phyloP scores from a whole-genome alignment of 2,797 vertebrate species.

The Orientallactaga sibirica region DNA sequence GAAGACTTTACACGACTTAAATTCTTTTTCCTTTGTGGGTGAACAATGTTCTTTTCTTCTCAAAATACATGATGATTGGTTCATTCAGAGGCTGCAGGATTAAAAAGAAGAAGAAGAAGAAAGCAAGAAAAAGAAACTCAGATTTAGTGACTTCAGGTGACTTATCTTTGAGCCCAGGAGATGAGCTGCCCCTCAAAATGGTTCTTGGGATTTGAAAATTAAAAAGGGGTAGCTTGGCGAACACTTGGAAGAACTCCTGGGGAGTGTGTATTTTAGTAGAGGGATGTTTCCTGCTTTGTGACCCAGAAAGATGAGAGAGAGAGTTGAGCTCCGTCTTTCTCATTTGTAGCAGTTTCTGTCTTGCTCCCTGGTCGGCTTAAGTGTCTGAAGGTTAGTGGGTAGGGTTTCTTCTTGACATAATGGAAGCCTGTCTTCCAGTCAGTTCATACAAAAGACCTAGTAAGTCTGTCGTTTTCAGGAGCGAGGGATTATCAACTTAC shows the following conservation, averaged over 20 bases:
- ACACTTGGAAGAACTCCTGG: neutral
- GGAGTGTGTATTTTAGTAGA: neutral
- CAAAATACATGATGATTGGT: slow-evolving; percentile 89
- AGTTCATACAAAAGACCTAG: neutral
- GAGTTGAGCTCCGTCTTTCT: slow-evolving; percentile 51
- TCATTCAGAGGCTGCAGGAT: slow-evolving; percentile 90
- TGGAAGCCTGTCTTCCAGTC: slow-evolving; percentile 62
- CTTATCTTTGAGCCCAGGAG: slow-evolving; percentile 56
- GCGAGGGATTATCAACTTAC: slow-evolving; percentile 52
- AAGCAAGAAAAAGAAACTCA: neutral
- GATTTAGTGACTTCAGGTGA: slow-evolving; percentile 74
- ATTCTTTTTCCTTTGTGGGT: slow-evolving; percentile 85
- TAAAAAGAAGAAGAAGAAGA: slow-evolving; percentile 81
- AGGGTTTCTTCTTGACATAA: slow-evolving; percentile 69
- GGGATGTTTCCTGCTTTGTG: neutral
- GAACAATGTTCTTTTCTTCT: slow-evolving; percentile 84
- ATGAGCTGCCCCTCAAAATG: neutral
- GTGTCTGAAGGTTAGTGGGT: slow-evolving; percentile 68
- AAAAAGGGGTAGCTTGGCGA: neutral
- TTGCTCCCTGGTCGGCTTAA: slow-evolving; percentile 57
- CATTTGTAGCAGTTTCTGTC: slow-evolving; percentile 66
- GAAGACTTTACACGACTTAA: slow-evolving; percentile 87
- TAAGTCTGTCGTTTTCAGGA: neutral
- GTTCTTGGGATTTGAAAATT: neutral
- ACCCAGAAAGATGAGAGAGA: slow-evolving; percentile 24